Evolutionary conservation across 2,888 invertebrate species (phyloP), one percentile per base, ranked within the genome.

Genomic region (Odontocolon sp.): DNA sequence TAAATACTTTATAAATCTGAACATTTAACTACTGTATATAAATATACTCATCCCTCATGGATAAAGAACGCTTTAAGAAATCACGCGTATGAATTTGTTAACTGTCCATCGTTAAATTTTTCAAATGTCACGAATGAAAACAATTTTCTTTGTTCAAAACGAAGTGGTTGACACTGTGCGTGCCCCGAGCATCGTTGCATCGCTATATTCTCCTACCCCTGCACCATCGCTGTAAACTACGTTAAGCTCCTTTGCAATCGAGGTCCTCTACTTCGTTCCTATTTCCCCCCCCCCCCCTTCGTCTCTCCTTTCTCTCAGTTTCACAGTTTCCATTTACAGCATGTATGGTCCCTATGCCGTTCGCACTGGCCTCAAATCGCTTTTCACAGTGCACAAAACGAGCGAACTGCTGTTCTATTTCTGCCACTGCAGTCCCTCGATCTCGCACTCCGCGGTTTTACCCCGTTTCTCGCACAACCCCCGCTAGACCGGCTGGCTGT

Each of bases 321-420:
- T 40, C 40, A 40, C 38, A 54, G 52, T 66, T 66, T 66, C 54
- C 66, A 52, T 66, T 66, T 54, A 54, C 66, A 38, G 52, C 23
- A 23, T 16, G 38, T 28, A 28, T 14, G 6, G 40, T 40, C 40
- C 52, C 52, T 21, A 11, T 38, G 36, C 40, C 16, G 3, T 50
- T 26, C 52, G 28, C 18, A 66, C 38, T 28, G 28, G 18, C 3
- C 6, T 18, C 28, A 18, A 52, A 66, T 61, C 31, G 45, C 26
- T 61, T 45, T 61, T 61, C 45, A 45, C 61, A 21, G 42, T 31
- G 61, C 21, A 18, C 31, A 8, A 38, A 23, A 21, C 57, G 61
- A 45, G 31, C 42, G 42, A 42, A 45, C 18, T 61, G 45, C 61
- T 26, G 61, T 61, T 61, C 45, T 45, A 31, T 11, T 61, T 61